Evolutionary conservation across 92 coral and sea anemone genomes (phyloP).

Genomic region (Muricea muricata): DNA sequence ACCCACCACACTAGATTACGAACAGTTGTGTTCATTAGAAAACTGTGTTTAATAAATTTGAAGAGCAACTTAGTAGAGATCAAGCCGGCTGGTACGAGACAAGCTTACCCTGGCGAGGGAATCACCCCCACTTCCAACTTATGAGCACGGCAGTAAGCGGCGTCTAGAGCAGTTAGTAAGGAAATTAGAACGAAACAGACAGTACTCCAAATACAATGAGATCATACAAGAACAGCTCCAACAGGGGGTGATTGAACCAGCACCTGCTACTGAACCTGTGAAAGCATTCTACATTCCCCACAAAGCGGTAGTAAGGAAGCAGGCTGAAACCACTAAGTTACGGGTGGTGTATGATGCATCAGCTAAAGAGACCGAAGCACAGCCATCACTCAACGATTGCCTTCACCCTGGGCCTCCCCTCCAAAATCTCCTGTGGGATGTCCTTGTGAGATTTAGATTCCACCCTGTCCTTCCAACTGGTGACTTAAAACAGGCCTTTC

Average conservation of each 20-base stretch:
- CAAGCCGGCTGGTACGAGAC: constrained; percentile 73
- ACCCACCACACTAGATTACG: constrained; percentile 54
- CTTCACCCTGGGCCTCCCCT: constrained; percentile 34
- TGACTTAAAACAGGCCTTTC: neutral
- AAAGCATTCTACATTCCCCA: constrained; percentile 69
- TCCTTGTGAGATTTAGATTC: constrained; percentile 62
- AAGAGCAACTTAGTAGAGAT: constrained; percentile 64
- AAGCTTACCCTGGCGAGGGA: constrained; percentile 66
- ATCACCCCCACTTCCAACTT: constrained; percentile 51
- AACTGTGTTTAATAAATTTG: constrained; percentile 67
- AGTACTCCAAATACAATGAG: constrained; percentile 50
- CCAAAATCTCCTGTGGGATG: constrained; percentile 67
- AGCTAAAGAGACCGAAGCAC: constrained; percentile 30
- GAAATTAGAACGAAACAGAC: constrained; percentile 31
- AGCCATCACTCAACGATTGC: constrained; percentile 32
- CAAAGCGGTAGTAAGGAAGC: constrained; percentile 68
- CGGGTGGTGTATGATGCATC: constrained; percentile 66
- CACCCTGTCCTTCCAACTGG: constrained; percentile 62
- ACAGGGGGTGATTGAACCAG: constrained; percentile 60
- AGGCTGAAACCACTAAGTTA: constrained; percentile 68
- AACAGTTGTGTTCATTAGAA: constrained; percentile 66
- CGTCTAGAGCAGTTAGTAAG: constrained; percentile 53
- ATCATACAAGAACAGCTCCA: constrained; percentile 62
- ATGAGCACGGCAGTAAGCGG: constrained; percentile 40
- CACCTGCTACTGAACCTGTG: constrained; percentile 58